Evolutionary conservation across 1,140 invertebrate genomes (phyloP), one percentile per base, ranked within the genome.

Genomic region (Diabrotica virgifera): DNA sequence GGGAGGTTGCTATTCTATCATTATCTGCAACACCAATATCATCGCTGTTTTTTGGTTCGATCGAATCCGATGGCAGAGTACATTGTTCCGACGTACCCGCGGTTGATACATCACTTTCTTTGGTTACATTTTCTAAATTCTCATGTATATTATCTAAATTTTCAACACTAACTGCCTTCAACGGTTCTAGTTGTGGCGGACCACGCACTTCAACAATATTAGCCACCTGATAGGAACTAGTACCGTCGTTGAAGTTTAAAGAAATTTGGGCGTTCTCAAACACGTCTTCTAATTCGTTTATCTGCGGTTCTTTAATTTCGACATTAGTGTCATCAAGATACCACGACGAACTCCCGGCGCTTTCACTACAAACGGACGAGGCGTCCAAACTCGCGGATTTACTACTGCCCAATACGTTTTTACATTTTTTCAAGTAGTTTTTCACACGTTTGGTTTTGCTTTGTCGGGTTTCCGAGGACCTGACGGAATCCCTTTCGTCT

Each of bases 381-480:
- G 57, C 60, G 11, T 75, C 72, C 11, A 67, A 57, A 58, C 55
- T 67, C 5, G 53, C 56, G 5, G 71, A 66, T 59, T 64, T 69
- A 35, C 67, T 63, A 40, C 62, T 76, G 67, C 79, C 74, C 66
- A 82, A 69, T 10, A 75, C 81, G 66, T 81, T 78, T 73, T 79
- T 83, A 68, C 81, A 83, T 72, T 80, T 82, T 71, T 79, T 80
- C 7, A 83, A 70, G 67, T 82, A 83, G 59, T 77, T 82, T 71
- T 81, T 81, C 46, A 83, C 81, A 13, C 75, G 73, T 67, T 81
- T 81, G 63, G 80, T 78, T 74, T 81, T 82, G 69, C 79, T 82
- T 66, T 79, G 78, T n/a, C 72, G 73, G 13, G 67, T 67, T 37
- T 76, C 69, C 54, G 67, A 58, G 5, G 67, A 57, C n/a, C 69